These are phyloP conservation scores for Leptura quadrifasciata DNA, from an alignment of 2,888 invertebrate species.

Conservation along the genomic window DNA sequence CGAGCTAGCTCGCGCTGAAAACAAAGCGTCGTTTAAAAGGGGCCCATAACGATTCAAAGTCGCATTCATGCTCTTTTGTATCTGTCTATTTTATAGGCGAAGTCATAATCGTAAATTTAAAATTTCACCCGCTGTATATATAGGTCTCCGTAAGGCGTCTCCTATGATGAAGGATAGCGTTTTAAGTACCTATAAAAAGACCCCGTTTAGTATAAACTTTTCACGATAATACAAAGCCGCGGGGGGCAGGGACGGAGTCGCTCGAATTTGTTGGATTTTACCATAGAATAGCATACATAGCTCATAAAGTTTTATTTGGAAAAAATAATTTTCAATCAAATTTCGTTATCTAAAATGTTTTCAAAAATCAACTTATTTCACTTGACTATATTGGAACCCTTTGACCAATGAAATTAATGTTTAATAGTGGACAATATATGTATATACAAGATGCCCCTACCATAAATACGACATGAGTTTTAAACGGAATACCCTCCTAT, in stretches of 20 bases:
- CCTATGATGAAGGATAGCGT: slow-evolving; percentile 34
- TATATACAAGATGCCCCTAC: no score
- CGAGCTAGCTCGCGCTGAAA: slow-evolving; percentile 1
- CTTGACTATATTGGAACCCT: no score
- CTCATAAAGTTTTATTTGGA: no score
- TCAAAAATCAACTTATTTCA: no score
- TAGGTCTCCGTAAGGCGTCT: slow-evolving; percentile 33
- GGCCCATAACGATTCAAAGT: slow-evolving; percentile 43
- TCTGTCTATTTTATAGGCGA: slow-evolving; percentile 38
- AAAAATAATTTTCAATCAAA: no score
- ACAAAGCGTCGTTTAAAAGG: slow-evolving; percentile 33
- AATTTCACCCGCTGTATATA: slow-evolving; percentile 36
- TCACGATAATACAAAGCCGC: slow-evolving; percentile 6
- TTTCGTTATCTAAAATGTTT: no score
- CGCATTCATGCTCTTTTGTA: slow-evolving; percentile 40
- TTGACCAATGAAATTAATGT: no score
- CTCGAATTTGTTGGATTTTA: neutral
- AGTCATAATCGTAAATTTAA: slow-evolving; percentile 40
- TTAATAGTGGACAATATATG: no score
- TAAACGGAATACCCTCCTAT: no score
- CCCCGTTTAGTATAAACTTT: slow-evolving; percentile 36
- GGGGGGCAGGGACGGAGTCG: neutral
- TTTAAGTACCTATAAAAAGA: slow-evolving; percentile 37
- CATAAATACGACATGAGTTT: no score
- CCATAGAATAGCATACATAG: no score